phyloP scores from a whole-genome alignment of 23 tunicate species.

The Halocynthia roretzi region DNA sequence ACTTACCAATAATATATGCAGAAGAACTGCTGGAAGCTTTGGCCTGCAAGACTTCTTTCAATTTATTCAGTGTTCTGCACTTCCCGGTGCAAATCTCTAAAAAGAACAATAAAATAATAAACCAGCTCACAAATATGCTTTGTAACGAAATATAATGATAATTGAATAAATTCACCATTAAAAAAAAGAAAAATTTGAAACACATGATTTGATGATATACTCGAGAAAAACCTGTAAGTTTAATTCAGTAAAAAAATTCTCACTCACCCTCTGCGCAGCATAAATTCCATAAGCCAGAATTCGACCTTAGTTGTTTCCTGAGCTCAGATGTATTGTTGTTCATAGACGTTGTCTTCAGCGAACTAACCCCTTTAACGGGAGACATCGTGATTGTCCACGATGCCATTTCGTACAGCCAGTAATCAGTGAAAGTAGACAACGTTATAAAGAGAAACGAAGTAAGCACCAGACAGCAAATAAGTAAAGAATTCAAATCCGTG shows the following conservation, averaged over 20 bases:
- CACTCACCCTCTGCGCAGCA: constrained; percentile 41
- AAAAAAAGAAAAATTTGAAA: not conserved
- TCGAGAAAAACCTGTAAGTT: not conserved
- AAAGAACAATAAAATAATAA: not conserved
- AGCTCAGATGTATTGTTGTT: too few relatives aligned
- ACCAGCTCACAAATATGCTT: not conserved
- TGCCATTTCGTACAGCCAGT: constrained; percentile 16
- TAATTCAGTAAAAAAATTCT: not conserved
- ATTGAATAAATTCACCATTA: not conserved
- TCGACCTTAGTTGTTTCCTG: constrained; percentile 6
- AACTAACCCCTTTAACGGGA: too few relatives aligned
- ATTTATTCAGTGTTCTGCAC: not conserved
- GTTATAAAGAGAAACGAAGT: constrained; percentile 3
- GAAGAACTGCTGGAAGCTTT: constrained; percentile 5
- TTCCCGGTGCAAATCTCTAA: not conserved
- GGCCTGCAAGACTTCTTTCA: not conserved
- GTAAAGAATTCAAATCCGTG: too few relatives aligned
- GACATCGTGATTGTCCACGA: not conserved
- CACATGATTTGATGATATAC: not conserved
- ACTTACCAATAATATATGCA: constrained; percentile 3
- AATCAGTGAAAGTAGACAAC: constrained; percentile 6
- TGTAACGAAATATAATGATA: not conserved
- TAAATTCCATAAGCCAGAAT: constrained; percentile 52
- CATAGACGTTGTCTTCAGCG: too few relatives aligned
- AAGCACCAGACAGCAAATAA: not conserved